These are phyloP conservation scores for Sylvicapra grimmia DNA, from an alignment of 2,113 vertebrate species.

Conservation along the genomic window DNA sequence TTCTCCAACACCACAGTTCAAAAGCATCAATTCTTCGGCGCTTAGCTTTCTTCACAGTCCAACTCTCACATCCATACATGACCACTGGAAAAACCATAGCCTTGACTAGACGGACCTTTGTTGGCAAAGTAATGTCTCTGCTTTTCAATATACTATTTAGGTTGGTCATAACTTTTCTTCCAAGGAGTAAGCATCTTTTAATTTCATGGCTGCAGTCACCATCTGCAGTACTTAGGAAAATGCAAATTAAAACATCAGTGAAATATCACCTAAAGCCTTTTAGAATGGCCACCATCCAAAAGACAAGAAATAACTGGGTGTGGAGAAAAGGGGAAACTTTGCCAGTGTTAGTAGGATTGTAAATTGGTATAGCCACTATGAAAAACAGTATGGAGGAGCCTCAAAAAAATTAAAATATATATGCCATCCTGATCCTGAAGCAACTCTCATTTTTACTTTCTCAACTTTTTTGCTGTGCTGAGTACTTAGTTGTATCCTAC, in stretches of 20 bases:
- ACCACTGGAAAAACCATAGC: too few relatives aligned
- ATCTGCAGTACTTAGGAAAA: not conserved
- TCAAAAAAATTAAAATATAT: not conserved
- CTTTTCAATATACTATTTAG: too few relatives aligned
- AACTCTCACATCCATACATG: too few relatives aligned
- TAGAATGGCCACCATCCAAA: not conserved
- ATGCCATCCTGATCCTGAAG: not conserved
- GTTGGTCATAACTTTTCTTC: too few relatives aligned
- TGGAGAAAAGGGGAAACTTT: not conserved
- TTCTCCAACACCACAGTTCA: too few relatives aligned
- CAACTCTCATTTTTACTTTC: not conserved
- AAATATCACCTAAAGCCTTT: not conserved
- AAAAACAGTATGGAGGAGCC: not conserved
- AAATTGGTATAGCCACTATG: not conserved
- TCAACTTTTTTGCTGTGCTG: not conserved
- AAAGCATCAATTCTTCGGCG: fast-evolving
- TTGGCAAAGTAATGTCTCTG: too few relatives aligned
- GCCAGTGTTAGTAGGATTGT: not conserved
- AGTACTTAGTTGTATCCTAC: not conserved
- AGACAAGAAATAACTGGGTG: not conserved
- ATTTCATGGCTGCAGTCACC: too few relatives aligned
- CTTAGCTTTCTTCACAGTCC: too few relatives aligned
- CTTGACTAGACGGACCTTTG: too few relatives aligned
- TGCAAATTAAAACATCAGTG: not conserved
- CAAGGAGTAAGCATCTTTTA: too few relatives aligned